phyloP scores from a whole-genome alignment of 1,140 invertebrate genomes.

The Cydia pomonella region DNA sequence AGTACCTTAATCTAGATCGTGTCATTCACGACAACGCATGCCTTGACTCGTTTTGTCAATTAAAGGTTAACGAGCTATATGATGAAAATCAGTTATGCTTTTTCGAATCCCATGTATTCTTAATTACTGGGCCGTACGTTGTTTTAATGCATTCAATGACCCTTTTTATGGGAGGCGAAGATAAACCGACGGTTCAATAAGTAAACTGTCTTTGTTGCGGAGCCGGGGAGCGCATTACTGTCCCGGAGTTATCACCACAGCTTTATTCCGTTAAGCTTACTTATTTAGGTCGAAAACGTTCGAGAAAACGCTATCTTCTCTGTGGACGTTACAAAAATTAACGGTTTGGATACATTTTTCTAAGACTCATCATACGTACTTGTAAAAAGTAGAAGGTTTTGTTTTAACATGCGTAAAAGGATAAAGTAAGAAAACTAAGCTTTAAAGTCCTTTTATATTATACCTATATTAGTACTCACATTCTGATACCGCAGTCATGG shows the following conservation, averaged over 20 bases:
- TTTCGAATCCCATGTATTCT: neutral
- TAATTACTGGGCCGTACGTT: neutral
- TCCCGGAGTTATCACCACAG: constrained; percentile 1
- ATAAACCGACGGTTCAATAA: constrained; percentile 4
- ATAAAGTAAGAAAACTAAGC: neutral
- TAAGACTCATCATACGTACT: too few species aligned
- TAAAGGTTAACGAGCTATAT: too few species aligned
- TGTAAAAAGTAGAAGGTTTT: too few species aligned
- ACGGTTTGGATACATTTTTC: too few species aligned
- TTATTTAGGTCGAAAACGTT: neutral
- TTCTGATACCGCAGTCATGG: constrained; percentile 52
- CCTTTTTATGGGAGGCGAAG: constrained; percentile 7
- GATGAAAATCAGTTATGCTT: neutral
- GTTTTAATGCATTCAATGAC: constrained; percentile 10
- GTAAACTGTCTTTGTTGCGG: neutral
- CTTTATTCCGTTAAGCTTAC: neutral
- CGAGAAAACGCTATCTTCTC: too few species aligned
- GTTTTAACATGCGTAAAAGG: neutral
- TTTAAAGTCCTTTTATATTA: too few species aligned
- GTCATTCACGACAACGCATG: too few species aligned
- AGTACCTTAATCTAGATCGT: too few species aligned
- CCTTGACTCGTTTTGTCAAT: too few species aligned
- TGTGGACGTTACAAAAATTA: too few species aligned
- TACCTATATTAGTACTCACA: constrained; percentile 50
- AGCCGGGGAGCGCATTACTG: neutral